Conservation (phyloP, 2,113 vertebrate species). For the Uria aalge region DNA sequence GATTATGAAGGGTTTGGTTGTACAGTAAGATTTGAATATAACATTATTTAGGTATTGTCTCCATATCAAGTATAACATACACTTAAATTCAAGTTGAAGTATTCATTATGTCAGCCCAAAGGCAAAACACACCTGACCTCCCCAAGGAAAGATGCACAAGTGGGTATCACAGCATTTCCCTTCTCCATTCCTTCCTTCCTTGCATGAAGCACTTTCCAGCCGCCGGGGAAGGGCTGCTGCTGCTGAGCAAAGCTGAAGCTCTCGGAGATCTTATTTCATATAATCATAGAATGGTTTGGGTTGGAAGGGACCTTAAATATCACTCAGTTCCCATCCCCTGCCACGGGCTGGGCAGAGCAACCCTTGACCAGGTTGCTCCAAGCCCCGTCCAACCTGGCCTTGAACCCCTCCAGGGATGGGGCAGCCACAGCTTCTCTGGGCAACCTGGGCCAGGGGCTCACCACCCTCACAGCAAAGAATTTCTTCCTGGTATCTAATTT, state of each 20-base stretch:
- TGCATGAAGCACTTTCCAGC: not conserved
- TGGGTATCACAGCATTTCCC: not conserved
- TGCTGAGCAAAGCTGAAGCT: not conserved
- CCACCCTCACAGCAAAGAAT: too few relatives aligned
- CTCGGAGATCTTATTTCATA: not conserved
- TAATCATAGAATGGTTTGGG: not conserved
- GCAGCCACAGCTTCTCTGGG: too few relatives aligned
- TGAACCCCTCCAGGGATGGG: not conserved
- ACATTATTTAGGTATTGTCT: not conserved
- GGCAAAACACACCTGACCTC: not conserved
- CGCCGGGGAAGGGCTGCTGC: rapidly evolving
- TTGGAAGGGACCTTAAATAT: not conserved
- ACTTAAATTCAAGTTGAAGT: not conserved
- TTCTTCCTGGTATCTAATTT: too few relatives aligned
- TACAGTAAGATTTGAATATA: not conserved
- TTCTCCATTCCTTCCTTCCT: not conserved
- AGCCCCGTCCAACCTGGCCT: not conserved
- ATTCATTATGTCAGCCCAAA: not conserved
- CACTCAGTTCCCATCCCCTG: not conserved
- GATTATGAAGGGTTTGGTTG: not conserved
- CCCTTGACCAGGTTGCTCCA: not conserved
- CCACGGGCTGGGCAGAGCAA: not conserved
- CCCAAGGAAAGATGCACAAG: rapidly evolving
- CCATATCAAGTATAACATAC: not conserved
- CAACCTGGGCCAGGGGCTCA: too few relatives aligned